Conservation (phyloP, 2,888 invertebrate species). For the Drosophila lutescens region DNA sequence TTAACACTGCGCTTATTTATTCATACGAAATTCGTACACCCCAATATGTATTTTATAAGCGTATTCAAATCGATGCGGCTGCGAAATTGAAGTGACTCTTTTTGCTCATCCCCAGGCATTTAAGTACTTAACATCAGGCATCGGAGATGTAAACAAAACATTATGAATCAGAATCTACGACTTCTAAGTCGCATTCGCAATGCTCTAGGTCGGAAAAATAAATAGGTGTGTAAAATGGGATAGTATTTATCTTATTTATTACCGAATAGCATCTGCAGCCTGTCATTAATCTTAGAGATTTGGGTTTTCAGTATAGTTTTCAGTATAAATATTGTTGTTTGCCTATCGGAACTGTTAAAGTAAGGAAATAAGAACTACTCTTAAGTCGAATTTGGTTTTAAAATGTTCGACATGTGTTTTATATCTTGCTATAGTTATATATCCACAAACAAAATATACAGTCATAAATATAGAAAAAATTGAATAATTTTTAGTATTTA, state of each 20-base stretch:
- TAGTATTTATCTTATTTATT: not conserved
- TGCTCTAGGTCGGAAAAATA: constrained; percentile 1
- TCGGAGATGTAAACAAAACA: constrained; percentile 34
- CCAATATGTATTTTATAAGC: constrained; percentile 34
- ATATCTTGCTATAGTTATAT: too few relatives aligned
- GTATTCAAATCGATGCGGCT: constrained; percentile 45
- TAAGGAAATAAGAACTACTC: too few relatives aligned
- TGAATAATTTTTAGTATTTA: too few relatives aligned
- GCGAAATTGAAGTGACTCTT: constrained; percentile 61
- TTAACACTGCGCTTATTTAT: constrained; percentile 39
- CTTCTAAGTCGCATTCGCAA: constrained; percentile 7
- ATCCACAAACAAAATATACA: too few relatives aligned
- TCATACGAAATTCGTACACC: constrained; percentile 26
- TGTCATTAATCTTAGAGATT: too few relatives aligned
- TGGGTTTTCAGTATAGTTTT: too few relatives aligned
- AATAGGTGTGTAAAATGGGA: not conserved
- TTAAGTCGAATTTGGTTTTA: too few relatives aligned
- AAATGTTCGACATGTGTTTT: too few relatives aligned
- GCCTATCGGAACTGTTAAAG: too few relatives aligned
- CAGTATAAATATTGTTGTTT: too few relatives aligned
- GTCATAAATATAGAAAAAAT: too few relatives aligned
- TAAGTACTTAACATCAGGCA: constrained; percentile 47
- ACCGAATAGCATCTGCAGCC: too few relatives aligned
- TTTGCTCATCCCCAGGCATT: constrained; percentile 39
- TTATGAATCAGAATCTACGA: not conserved